Evolutionary conservation across 2,888 invertebrate genomes (phyloP).

Genomic region (Drosophila buzzatii): DNA sequence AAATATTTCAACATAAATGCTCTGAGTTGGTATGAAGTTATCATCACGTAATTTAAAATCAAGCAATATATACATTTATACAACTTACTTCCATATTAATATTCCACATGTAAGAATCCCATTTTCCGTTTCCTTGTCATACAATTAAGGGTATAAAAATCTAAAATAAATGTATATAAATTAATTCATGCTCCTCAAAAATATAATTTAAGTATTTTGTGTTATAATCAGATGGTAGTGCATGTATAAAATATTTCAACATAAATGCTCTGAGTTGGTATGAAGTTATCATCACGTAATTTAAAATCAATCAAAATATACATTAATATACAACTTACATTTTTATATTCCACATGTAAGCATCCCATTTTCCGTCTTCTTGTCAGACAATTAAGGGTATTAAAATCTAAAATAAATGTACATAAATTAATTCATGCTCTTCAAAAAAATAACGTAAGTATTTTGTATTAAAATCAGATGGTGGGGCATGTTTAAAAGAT

Average conservation of each 20-base stretch:
- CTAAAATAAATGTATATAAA: not conserved
- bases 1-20: slow-evolving; percentile 58
- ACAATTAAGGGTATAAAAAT: not conserved
- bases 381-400: not conserved
- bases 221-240: slow-evolving; percentile 76
- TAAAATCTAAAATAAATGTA: not conserved
- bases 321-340: too few relatives aligned
- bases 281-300: slow-evolving; percentile 56
- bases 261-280: slow-evolving; percentile 57
- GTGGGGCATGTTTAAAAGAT: slow-evolving; percentile 72
- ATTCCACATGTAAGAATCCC: too few relatives aligned
- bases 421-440: not conserved
- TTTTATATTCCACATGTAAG: too few relatives aligned
- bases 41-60: slow-evolving; percentile 39
- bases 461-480: slow-evolving; percentile 62
- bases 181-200: not conserved
- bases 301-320: too few relatives aligned
- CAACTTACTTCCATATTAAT: too few relatives aligned
- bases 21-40: slow-evolving; percentile 62
- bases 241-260: slow-evolving; percentile 68
- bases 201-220: too few relatives aligned
- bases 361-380: not conserved
- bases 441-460: not conserved
- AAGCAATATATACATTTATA: too few relatives aligned
- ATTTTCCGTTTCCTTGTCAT: not conserved